A percentile compares a stretch with the other conserved stretches of the same genome.
These are phyloP conservation scores for Drosophila dunni DNA, from an alignment of 1,140 invertebrate species.

Conservation along the genomic window DNA sequence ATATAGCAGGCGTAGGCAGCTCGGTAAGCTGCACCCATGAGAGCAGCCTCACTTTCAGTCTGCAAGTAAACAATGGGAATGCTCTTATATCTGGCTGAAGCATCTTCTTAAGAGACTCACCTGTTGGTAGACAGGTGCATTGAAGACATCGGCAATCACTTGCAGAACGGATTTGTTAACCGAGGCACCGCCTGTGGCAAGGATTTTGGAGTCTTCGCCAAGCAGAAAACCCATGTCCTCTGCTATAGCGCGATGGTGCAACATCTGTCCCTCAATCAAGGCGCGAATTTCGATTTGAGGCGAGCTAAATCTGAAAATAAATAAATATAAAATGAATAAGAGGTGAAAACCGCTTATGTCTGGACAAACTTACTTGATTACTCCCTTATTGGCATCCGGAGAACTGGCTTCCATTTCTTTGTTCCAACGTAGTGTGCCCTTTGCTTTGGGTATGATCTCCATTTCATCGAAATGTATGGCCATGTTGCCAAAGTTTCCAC, in stretches of 20 bases:
- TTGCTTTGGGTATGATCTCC: constrained; percentile 91
- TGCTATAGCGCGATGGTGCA: constrained; percentile 92
- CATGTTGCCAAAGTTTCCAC: constrained; percentile 97
- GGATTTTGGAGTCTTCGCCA: constrained; percentile 85
- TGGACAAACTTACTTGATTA: constrained; percentile 65
- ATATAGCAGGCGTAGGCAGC: constrained; percentile 88
- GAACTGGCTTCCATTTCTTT: constrained; percentile 45
- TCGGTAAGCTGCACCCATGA: constrained; percentile 93
- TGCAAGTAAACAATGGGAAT: constrained; percentile 69
- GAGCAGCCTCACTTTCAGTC: constrained; percentile 92
- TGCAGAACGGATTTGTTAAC: constrained; percentile 93
- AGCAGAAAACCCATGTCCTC: constrained; percentile 92
- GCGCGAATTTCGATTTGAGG: constrained; percentile 94
- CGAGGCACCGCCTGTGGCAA: constrained; percentile 97
- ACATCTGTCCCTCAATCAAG: constrained; percentile 95
- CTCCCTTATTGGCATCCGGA: constrained; percentile 64
- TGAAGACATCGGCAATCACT: constrained; percentile 96
- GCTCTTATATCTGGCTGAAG: not conserved
- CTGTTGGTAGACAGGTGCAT: constrained; percentile 93
- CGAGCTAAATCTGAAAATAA: constrained; percentile 68
- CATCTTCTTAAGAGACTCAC: constrained; percentile 85
- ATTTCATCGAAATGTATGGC: constrained; percentile 93
- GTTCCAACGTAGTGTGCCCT: constrained; percentile 77
- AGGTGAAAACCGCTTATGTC: not conserved
- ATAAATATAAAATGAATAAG: not conserved